Evolutionary conservation across 2,113 vertebrate species (phyloP).

Genomic region (Ciconia stormi): DNA sequence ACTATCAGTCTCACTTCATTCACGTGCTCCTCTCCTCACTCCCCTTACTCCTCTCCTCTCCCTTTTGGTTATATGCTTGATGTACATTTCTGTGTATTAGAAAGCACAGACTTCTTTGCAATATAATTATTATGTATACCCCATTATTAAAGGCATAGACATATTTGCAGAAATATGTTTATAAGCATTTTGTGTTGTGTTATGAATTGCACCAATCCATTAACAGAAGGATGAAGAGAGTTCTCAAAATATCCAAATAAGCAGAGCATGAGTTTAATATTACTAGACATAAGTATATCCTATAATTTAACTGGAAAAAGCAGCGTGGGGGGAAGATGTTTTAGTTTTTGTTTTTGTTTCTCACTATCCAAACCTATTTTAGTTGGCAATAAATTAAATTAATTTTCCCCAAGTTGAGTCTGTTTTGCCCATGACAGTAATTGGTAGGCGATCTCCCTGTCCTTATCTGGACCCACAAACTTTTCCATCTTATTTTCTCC

Average conservation of each 20-base stretch:
- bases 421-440: neutral
- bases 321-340: neutral
- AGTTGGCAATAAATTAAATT: neutral
- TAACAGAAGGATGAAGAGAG: neutral
- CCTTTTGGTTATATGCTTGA: accelerated
- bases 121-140: neutral
- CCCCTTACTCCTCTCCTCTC: neutral
- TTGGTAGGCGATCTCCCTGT: neutral
- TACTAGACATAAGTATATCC: neutral
- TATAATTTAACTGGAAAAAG: neutral
- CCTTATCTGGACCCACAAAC: neutral
- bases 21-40: neutral
- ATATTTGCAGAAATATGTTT: neutral
- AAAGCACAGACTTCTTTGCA: neutral
- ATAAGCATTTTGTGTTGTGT: neutral
- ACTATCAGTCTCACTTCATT: neutral
- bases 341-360: neutral
- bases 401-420: neutral
- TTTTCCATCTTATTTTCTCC: neutral
- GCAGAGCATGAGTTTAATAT: neutral
- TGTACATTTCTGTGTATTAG: neutral
- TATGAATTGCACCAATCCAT: neutral
- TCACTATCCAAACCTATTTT: neutral
- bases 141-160: neutral
- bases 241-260: neutral